Percentiles rank a stretch among this genome's conserved stretches.
Conservation (phyloP, 2,888 invertebrate species). For the Geophilus truncorum region DNA sequence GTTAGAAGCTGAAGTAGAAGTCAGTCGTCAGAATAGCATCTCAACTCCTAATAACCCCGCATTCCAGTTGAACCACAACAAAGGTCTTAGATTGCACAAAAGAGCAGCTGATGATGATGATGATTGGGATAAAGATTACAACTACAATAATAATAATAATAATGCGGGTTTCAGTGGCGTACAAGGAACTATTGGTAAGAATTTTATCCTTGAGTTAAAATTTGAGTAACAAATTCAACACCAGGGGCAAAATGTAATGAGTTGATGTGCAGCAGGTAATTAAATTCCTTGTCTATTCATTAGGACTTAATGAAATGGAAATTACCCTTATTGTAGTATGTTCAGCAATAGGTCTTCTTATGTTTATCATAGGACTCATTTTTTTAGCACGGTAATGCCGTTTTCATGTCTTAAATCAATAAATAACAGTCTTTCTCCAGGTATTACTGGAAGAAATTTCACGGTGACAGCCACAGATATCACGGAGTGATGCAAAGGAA, state of each 20-base stretch:
- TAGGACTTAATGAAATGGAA: constrained; percentile 33
- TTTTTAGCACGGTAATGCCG: constrained; percentile 25
- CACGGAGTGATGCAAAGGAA: constrained; percentile 34
- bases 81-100: not conserved
- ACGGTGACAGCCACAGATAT: constrained; percentile 27
- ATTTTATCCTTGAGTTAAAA: not conserved
- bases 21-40: not conserved
- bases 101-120: not conserved
- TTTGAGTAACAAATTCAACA: not conserved
- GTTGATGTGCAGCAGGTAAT: too few species aligned
- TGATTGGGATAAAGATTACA: not conserved
- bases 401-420: not conserved
- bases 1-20: not conserved
- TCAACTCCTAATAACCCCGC: not conserved
- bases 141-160: not conserved
- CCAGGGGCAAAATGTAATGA: too few species aligned
- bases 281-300: not conserved
- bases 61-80: not conserved
- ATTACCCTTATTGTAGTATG: constrained; percentile 33
- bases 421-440: not conserved
- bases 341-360: constrained; percentile 30
- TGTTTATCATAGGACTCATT: constrained; percentile 28
- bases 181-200: not conserved
- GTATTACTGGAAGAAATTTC: constrained; percentile 34
- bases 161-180: not conserved